These are phyloP conservation scores for Seira sanloemensis DNA, from an alignment of 2,888 invertebrate genomes.

Conservation along the genomic window DNA sequence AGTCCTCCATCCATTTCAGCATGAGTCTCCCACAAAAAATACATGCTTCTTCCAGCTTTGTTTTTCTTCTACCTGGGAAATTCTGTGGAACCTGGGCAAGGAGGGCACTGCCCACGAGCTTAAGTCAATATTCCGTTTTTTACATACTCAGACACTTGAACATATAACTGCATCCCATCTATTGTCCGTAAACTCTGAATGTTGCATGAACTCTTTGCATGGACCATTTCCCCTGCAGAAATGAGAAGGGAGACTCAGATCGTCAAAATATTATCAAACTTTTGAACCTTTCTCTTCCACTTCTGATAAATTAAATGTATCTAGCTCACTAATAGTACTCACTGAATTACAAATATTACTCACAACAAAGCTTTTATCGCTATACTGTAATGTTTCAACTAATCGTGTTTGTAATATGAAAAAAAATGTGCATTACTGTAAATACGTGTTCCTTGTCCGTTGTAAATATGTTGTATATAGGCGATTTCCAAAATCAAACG, in stretches of 20 bases:
- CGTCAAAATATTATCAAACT: no score
- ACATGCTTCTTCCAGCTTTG: slow-evolving; percentile 5
- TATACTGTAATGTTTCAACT: no score
- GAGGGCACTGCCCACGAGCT: no score
- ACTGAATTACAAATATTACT: no score
- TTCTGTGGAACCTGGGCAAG: slow-evolving; percentile 11
- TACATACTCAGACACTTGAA: not conserved
- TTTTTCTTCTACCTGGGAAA: not conserved
- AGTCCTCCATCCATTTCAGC: not conserved
- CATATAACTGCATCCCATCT: slow-evolving; percentile 17
- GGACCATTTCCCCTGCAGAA: slow-evolving; percentile 2
- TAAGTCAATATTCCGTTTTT: no score
- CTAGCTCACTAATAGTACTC: no score
- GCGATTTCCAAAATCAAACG: slow-evolving; percentile 74
- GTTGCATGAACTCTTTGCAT: no score
- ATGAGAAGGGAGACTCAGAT: slow-evolving; percentile 10
- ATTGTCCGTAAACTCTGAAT: not conserved
- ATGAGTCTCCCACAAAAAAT: slow-evolving; percentile 18
- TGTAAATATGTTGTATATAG: slow-evolving; percentile 31
- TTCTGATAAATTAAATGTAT: no score
- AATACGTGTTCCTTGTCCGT: slow-evolving; percentile 22
- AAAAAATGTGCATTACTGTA: no score
- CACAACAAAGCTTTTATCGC: no score
- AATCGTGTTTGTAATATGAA: no score
- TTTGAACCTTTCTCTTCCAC: no score